Conservation (phyloP, 2,888 invertebrate species). For the Fragum sueziense region DNA sequence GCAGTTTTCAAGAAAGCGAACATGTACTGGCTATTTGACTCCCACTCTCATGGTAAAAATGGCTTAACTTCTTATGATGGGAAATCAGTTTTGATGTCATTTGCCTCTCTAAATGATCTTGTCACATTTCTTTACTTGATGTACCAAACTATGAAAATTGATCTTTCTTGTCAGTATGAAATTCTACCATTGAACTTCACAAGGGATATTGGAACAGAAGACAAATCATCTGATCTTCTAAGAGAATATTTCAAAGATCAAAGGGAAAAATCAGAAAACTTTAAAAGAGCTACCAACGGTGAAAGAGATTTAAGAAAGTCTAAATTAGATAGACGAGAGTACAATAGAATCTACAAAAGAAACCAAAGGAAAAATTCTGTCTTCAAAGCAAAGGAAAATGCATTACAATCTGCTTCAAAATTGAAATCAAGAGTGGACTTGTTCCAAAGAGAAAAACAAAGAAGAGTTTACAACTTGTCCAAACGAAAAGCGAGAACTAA, state of each 20-base stretch:
- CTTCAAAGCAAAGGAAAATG: background rate
- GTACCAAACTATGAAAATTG: constrained; percentile 37
- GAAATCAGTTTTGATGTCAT: constrained; percentile 30
- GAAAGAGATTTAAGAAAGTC: background rate
- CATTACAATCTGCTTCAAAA: background rate
- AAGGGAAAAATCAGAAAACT: constrained; percentile 12
- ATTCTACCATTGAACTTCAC: constrained; percentile 15
- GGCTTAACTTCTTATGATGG: constrained; percentile 32
- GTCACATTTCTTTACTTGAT: constrained; percentile 34
- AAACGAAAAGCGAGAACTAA: background rate
- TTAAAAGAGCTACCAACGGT: background rate
- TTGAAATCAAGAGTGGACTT: background rate
- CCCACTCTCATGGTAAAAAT: constrained; percentile 36
- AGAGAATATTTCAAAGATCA: constrained; percentile 32
- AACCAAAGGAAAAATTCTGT: background rate
- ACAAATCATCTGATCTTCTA: background rate
- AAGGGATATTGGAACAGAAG: background rate
- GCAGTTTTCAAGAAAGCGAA: constrained; percentile 25
- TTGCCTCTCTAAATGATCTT: constrained; percentile 27
- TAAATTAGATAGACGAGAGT: constrained; percentile 23
- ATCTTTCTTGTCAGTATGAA: constrained; percentile 30
- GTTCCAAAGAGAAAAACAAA: background rate
- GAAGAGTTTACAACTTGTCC: background rate
- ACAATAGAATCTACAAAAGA: constrained; percentile 3
- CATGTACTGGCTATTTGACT: constrained; percentile 30